Conservation (phyloP, 2,797 vertebrate genomes). For the Sebastes kiyomatsui region DNA sequence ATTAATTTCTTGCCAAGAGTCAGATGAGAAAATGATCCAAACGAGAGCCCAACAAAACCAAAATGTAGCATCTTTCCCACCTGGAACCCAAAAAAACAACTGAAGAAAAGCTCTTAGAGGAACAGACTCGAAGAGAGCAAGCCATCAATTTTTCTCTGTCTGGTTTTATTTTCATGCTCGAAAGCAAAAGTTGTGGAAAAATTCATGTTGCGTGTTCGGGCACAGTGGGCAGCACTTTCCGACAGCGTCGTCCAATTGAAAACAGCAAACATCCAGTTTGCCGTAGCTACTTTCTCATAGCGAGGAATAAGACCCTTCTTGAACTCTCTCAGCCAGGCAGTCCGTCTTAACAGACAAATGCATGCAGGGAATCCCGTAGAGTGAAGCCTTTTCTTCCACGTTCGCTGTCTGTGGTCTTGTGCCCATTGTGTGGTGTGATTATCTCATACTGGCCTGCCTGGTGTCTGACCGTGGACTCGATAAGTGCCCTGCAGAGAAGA, state of each 20-base stretch:
- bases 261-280: slow-evolving; percentile 47
- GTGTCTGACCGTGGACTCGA: slow-evolving; percentile 68
- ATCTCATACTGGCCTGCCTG: slow-evolving; percentile 65
- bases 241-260: slow-evolving; percentile 40
- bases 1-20: no score
- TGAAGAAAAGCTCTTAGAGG: background rate
- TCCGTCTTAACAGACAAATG: slow-evolving; percentile 41
- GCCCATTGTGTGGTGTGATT: slow-evolving; percentile 70
- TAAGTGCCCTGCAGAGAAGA: slow-evolving; percentile 64
- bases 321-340: slow-evolving; percentile 45
- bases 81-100: background rate
- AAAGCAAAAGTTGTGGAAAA: slow-evolving; percentile 15
- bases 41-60: background rate
- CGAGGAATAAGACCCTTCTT: slow-evolving; percentile 43
- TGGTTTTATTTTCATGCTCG: slow-evolving; percentile 35
- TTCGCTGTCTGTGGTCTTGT: slow-evolving; percentile 60
- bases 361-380: slow-evolving; percentile 59
- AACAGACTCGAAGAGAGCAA: background rate
- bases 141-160: slow-evolving; percentile 15
- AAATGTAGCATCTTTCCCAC: background rate
- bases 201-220: background rate
- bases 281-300: slow-evolving; percentile 25
- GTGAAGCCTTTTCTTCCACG: slow-evolving; percentile 54
- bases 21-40: no score
- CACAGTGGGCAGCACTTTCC: slow-evolving; percentile 35